Conservation (phyloP, 2,888 invertebrate genomes). For the Lamellibrachia columna region DNA sequence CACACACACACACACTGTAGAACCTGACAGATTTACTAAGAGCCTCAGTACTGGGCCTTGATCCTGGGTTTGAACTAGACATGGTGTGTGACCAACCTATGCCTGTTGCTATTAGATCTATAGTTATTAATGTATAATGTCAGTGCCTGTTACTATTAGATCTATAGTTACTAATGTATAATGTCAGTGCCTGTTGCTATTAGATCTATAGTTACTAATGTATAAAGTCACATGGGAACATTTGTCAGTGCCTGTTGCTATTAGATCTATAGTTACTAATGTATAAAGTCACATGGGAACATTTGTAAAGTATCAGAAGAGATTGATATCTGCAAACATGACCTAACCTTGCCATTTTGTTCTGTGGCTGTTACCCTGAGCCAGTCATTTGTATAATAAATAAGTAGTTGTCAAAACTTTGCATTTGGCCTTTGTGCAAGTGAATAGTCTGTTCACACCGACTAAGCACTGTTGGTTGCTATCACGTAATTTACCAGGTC, state of each 20-base stretch:
- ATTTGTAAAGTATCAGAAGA: not conserved
- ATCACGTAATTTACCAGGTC: not conserved
- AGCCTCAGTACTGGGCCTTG: not conserved
- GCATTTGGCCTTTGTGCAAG: not conserved
- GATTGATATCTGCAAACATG: not conserved
- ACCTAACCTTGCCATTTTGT: too few relatives aligned
- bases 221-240: too few relatives aligned
- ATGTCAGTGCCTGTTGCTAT: too few relatives aligned
- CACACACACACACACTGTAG: not conserved
- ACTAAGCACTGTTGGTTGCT: not conserved
- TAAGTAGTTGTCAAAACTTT: not conserved
- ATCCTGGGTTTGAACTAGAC: not conserved
- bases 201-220: too few relatives aligned
- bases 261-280: too few relatives aligned
- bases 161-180: too few relatives aligned
- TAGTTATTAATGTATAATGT: too few relatives aligned
- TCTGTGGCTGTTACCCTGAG: not conserved
- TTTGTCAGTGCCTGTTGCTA: too few relatives aligned
- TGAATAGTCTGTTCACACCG: not conserved
- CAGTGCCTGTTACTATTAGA: too few relatives aligned
- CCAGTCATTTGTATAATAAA: not conserved
- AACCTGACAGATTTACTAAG: not conserved
- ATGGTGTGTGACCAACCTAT: too few relatives aligned
- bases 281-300: too few relatives aligned
- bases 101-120: too few relatives aligned